These are phyloP conservation scores for Zaprionus gabonicus DNA, from an alignment of 1,140 invertebrate genomes.

Conservation along the genomic window DNA sequence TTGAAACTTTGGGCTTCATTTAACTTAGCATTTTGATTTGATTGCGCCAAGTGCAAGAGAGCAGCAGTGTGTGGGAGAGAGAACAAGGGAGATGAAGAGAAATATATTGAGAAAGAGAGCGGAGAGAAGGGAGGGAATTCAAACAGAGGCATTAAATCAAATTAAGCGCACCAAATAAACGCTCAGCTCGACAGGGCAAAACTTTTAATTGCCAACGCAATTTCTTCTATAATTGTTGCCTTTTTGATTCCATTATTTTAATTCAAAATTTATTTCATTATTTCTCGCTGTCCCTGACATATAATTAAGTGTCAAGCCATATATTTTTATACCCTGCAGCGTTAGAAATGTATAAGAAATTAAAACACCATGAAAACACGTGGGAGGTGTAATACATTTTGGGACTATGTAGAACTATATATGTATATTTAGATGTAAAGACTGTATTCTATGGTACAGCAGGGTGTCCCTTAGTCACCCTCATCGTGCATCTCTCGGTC, in stretches of 20 bases:
- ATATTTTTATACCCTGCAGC: slow-evolving; percentile 1
- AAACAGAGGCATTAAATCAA: slow-evolving; percentile 47
- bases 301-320: slow-evolving; percentile 8
- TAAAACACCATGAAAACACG: background rate
- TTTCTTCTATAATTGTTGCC: slow-evolving; percentile 26
- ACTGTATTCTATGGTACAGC: too few relatives aligned
- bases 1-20: slow-evolving; percentile 54
- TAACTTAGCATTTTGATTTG: slow-evolving; percentile 59
- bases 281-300: background rate
- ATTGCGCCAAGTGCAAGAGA: slow-evolving; percentile 29
- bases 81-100: background rate
- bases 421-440: too few relatives aligned
- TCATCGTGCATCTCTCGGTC: background rate
- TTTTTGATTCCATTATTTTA: slow-evolving; percentile 12
- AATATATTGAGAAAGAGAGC: background rate
- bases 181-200: slow-evolving; percentile 15
- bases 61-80: background rate
- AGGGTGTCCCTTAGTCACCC: background rate
- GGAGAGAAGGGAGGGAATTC: background rate
- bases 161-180: slow-evolving; percentile 49
- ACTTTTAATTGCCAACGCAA: slow-evolving; percentile 46
- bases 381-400: background rate
- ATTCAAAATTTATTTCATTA: slow-evolving; percentile 7
- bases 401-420: too few relatives aligned
- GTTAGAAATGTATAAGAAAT: background rate